Percentiles rank a stretch among this genome's conserved stretches.
Conservation (phyloP, 2,888 invertebrate genomes). For the Clitarchus hookeri region DNA sequence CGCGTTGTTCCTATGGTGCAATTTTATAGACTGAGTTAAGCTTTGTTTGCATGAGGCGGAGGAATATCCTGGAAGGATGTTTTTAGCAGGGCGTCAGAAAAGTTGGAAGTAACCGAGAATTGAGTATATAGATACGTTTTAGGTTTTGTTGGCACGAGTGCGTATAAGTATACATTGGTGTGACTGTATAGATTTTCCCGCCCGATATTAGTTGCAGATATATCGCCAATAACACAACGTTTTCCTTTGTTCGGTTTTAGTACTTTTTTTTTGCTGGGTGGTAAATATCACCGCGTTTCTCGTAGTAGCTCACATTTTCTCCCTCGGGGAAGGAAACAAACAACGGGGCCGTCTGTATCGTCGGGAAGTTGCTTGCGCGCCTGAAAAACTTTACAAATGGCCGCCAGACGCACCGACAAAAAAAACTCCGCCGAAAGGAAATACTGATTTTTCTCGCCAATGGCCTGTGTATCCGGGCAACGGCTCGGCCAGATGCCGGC, state of each 20-base stretch:
- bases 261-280: not conserved
- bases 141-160: too few relatives aligned
- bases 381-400: slow-evolving; percentile 24
- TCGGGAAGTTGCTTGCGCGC: not conserved
- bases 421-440: slow-evolving; percentile 28
- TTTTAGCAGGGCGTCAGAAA: too few relatives aligned
- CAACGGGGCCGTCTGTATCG: not conserved
- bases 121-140: too few relatives aligned
- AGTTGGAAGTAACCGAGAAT: too few relatives aligned
- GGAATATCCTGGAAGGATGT: too few relatives aligned
- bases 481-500: not conserved
- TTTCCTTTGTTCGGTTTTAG: not conserved
- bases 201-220: too few relatives aligned
- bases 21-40: too few relatives aligned
- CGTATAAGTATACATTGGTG: too few relatives aligned
- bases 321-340: not conserved
- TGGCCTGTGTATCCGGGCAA: slow-evolving; percentile 33
- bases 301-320: not conserved
- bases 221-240: too few relatives aligned
- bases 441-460: slow-evolving; percentile 35
- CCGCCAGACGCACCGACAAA: not conserved
- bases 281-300: not conserved
- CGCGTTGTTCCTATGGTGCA: too few relatives aligned
- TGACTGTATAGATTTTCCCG: too few relatives aligned
- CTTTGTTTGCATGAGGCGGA: too few relatives aligned